Evolutionary conservation across 2,113 vertebrate genomes (phyloP).

Genomic region (Varanus komodoensis): DNA sequence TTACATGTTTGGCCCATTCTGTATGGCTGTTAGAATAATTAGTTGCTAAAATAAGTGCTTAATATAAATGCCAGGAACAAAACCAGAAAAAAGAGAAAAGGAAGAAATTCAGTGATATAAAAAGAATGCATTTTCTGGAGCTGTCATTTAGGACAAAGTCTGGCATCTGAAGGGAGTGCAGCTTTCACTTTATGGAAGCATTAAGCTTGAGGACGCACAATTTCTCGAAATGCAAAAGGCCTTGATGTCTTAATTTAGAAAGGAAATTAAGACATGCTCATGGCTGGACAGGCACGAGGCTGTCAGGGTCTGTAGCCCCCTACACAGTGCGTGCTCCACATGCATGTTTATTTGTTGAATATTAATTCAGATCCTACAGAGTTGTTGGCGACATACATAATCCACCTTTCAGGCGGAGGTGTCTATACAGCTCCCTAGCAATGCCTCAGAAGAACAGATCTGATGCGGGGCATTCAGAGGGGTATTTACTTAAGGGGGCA

Average conservation of each 20-base stretch:
- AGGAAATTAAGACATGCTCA: neutral
- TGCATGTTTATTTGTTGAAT: neutral
- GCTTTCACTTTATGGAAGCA: constrained; percentile 17
- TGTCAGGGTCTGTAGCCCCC: neutral
- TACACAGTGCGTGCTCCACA: neutral
- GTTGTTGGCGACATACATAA: neutral
- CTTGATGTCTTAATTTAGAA: neutral
- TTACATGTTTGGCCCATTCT: constrained; percentile 59
- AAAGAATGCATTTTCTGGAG: constrained; percentile 46
- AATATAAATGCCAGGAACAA: constrained; percentile 57
- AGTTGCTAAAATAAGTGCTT: constrained; percentile 58
- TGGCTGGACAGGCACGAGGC: neutral
- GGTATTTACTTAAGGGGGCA: no score
- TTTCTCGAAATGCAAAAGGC: neutral
- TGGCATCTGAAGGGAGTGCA: constrained; percentile 31
- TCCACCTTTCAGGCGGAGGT: neutral
- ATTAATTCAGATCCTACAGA: neutral
- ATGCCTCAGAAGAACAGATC: neutral
- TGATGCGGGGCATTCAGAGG: no score
- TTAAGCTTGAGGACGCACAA: neutral
- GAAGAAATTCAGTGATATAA: neutral
- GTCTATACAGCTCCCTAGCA: neutral
- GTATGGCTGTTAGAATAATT: constrained; percentile 70
- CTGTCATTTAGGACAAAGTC: constrained; percentile 48
- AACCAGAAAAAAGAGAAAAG: neutral